Percentiles rank a stretch among this genome's conserved stretches.
These are phyloP conservation scores for Erynnis tages DNA, from an alignment of 2,888 invertebrate species.

Conservation along the genomic window DNA sequence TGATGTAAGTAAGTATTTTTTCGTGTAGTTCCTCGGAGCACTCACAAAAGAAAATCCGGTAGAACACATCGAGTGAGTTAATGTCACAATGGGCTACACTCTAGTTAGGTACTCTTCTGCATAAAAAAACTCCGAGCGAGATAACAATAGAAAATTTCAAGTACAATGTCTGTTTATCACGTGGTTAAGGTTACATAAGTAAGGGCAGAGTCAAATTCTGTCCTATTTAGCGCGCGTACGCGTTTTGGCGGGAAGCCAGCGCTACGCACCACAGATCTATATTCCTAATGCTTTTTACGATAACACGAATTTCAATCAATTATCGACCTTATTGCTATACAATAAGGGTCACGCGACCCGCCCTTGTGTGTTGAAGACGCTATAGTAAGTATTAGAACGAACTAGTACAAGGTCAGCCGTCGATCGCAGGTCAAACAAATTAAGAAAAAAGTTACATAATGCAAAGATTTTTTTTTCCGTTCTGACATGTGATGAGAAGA, in stretches of 20 bases:
- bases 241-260: constrained; percentile 50
- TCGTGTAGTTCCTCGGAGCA: too few species aligned
- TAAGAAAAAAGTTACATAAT: constrained; percentile 38
- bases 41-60: too few species aligned
- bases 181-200: constrained; percentile 47
- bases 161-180: constrained; percentile 36
- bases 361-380: background rate
- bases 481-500: background rate
- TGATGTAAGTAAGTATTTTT: too few species aligned
- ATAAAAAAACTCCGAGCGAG: too few species aligned
- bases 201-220: constrained; percentile 46
- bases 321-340: background rate
- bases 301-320: background rate
- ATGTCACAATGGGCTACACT: too few species aligned
- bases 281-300: constrained; percentile 8
- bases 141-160: constrained; percentile 43
- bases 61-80: too few species aligned
- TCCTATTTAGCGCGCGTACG: constrained; percentile 38
- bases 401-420: constrained; percentile 45
- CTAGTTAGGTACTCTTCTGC: too few species aligned
- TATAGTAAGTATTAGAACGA: constrained; percentile 16
- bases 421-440: constrained; percentile 42
- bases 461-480: background rate
- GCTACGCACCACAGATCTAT: constrained; percentile 41
- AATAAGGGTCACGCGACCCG: background rate